Evolutionary conservation across 2,797 vertebrate genomes (phyloP).

Genomic region (Pangasius mekongensis): DNA sequence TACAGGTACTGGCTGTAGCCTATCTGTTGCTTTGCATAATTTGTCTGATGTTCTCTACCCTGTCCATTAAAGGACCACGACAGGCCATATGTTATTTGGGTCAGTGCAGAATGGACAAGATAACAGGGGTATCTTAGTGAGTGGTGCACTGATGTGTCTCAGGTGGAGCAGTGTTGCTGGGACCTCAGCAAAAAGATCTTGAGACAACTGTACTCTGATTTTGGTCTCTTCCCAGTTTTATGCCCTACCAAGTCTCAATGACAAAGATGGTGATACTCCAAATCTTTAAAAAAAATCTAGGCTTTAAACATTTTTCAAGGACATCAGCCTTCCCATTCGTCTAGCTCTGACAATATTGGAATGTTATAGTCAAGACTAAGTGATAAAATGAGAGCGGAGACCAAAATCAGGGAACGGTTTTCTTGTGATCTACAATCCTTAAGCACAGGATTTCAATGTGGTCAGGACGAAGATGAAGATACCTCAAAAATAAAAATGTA

Average conservation of each 20-base stretch:
- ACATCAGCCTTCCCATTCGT: background rate
- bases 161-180: background rate
- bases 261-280: background rate
- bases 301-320: background rate
- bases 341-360: background rate
- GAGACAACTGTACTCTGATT: background rate
- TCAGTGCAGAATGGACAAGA: background rate
- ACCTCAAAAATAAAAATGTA: background rate
- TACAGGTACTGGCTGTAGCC: background rate
- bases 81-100: background rate
- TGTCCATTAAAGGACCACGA: background rate
- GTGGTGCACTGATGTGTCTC: background rate
- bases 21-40: background rate
- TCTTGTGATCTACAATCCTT: too few relatives aligned
- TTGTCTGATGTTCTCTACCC: background rate
- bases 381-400: too few relatives aligned
- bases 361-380: background rate
- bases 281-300: background rate
- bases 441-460: background rate
- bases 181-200: background rate
- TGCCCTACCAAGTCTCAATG: background rate
- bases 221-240: background rate
- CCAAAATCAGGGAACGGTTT: background rate
- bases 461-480: background rate
- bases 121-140: background rate